These are phyloP conservation scores for Montipora efflorescens DNA, from an alignment of 64 coral and sea anemone species.

Conservation along the genomic window DNA sequence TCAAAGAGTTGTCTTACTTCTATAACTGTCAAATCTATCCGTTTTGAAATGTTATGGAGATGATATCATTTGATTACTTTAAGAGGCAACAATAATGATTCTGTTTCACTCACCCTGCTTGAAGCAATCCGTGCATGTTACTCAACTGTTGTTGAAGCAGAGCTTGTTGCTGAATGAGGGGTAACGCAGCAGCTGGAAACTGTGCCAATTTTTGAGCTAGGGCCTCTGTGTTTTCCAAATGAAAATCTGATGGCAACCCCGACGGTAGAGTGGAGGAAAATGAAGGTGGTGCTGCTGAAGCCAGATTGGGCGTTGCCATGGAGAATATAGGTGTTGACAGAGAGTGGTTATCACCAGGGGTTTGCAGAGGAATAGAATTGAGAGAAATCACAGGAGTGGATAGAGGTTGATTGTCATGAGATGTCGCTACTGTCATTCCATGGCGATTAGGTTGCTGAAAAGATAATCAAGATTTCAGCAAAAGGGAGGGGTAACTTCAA, in stretches of 20 bases:
- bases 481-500: not conserved
- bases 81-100: not conserved
- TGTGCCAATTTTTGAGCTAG: constrained; percentile 40
- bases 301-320: constrained; percentile 34
- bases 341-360: constrained; percentile 20
- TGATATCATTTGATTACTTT: not conserved
- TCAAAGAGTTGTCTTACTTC: no score
- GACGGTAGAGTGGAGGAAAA: constrained; percentile 30
- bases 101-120: not conserved
- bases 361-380: constrained; percentile 14
- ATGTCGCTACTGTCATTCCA: not conserved
- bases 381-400: constrained; percentile 44
- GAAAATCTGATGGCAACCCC: constrained; percentile 28
- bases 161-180: constrained; percentile 41
- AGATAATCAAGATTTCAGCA: not conserved
- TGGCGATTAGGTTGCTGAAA: constrained; percentile 38
- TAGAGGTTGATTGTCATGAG: constrained; percentile 27
- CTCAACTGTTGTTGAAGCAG: constrained; percentile 22
- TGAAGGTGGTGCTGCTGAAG: constrained; percentile 22
- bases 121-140: constrained; percentile 38
- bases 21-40: no score
- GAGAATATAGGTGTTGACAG: constrained; percentile 25
- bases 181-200: constrained; percentile 10
- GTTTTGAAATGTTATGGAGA: not conserved
- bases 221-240: constrained; percentile 23